These are phyloP conservation scores for Petrocephalus sullivani DNA, from an alignment of 2,797 vertebrate species.

Conservation along the genomic window DNA sequence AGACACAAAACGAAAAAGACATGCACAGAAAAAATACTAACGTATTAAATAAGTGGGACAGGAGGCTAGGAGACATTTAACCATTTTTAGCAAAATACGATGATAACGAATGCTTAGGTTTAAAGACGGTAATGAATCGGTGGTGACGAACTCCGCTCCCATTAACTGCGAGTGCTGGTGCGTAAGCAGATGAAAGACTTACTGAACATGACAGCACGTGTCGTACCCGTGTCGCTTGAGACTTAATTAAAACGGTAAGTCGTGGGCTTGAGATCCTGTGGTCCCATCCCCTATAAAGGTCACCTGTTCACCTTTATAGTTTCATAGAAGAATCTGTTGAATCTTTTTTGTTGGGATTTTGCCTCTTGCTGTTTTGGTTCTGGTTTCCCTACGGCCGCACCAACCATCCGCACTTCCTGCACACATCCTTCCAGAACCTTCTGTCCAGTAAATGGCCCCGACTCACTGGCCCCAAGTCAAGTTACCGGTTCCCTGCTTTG, in stretches of 20 bases:
- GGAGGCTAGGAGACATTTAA: not conserved
- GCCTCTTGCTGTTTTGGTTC: not conserved
- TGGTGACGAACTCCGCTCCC: not conserved
- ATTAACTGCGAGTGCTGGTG: not conserved
- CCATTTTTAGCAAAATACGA: not conserved
- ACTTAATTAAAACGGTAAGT: not conserved
- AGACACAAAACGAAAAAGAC: not conserved
- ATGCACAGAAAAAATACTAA: not conserved
- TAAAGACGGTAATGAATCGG: not conserved
- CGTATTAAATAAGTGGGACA: not conserved
- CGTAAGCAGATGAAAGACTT: not conserved
- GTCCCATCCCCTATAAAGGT: not conserved
- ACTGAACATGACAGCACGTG: not conserved
- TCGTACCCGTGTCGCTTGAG: not conserved
- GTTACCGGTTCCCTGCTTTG: not conserved
- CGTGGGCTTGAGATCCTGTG: not conserved
- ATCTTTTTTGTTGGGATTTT: not conserved
- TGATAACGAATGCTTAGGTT: not conserved
- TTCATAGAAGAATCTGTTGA: not conserved
- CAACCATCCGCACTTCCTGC: not conserved
- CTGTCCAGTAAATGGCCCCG: not conserved
- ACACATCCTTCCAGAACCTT: not conserved
- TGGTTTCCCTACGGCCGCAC: not conserved
- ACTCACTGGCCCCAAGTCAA: not conserved
- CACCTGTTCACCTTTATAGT: not conserved